phyloP scores from a whole-genome alignment of 2,797 vertebrate species.

The Caiman crocodilus region DNA sequence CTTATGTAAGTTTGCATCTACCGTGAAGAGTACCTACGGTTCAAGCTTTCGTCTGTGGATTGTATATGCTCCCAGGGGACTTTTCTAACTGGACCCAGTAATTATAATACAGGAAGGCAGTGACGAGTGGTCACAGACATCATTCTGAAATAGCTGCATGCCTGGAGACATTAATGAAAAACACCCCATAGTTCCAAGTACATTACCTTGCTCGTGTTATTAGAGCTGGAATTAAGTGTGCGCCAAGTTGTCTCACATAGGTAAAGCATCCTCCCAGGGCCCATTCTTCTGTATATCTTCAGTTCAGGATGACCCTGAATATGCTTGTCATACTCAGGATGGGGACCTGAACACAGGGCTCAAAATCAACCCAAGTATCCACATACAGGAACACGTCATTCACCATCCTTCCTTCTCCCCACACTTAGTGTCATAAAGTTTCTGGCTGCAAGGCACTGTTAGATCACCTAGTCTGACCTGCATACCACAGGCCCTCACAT shows the following conservation, averaged over 20 bases:
- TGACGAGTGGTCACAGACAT: neutral
- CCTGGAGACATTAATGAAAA: neutral
- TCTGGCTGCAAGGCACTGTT: neutral
- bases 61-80: neutral
- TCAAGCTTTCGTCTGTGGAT: neutral
- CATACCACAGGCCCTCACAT: neutral
- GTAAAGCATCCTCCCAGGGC: neutral
- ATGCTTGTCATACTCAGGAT: neutral
- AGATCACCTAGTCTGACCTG: rapidly evolving
- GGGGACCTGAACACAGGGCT: neutral
- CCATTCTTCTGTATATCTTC: neutral
- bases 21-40: neutral
- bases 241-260: neutral
- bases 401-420: neutral
- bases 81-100: neutral
- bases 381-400: neutral
- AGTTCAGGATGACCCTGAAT: neutral
- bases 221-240: neutral
- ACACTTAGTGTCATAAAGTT: neutral
- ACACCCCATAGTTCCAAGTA: neutral
- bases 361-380: neutral
- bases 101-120: neutral
- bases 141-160: neutral
- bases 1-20: neutral
- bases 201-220: neutral